Conservation (phyloP, 2,888 invertebrate genomes). For the Polydrusus pterygomalis region DNA sequence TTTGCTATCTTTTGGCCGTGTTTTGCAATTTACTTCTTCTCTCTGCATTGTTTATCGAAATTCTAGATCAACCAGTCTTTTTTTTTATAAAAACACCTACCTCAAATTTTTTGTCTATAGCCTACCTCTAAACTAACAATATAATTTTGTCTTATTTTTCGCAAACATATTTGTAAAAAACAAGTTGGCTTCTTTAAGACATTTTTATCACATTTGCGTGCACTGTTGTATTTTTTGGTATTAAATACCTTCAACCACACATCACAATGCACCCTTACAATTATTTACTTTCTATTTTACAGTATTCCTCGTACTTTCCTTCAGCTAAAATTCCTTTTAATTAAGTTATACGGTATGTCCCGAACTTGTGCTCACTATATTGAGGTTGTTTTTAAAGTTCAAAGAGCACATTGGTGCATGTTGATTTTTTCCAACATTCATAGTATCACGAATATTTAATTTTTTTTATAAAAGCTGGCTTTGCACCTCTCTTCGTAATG, state of each 20-base stretch:
- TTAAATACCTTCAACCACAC: not conserved
- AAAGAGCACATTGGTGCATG: no score
- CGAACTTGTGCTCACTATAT: no score
- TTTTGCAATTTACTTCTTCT: constrained; percentile 38
- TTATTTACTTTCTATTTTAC: not conserved
- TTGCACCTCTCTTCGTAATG: no score
- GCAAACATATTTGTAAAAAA: no score
- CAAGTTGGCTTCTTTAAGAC: no score
- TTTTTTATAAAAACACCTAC: constrained; percentile 18
- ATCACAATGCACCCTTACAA: not conserved
- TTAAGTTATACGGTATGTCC: no score
- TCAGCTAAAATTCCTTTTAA: no score
- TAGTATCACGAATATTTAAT: no score
- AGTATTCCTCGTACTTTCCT: not conserved
- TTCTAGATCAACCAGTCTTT: constrained; percentile 27
- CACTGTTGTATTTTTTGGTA: not conserved
- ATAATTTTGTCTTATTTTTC: not conserved
- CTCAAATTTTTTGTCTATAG: constrained; percentile 25
- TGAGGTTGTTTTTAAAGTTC: no score
- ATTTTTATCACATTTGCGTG: not conserved
- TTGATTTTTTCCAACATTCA: no score
- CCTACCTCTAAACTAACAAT: constrained; percentile 24
- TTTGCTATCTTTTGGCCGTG: constrained; percentile 39
- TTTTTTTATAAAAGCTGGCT: no score
- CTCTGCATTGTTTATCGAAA: constrained; percentile 33